Conservation (phyloP, 2,888 invertebrate species). For the Oscheius onirici region DNA sequence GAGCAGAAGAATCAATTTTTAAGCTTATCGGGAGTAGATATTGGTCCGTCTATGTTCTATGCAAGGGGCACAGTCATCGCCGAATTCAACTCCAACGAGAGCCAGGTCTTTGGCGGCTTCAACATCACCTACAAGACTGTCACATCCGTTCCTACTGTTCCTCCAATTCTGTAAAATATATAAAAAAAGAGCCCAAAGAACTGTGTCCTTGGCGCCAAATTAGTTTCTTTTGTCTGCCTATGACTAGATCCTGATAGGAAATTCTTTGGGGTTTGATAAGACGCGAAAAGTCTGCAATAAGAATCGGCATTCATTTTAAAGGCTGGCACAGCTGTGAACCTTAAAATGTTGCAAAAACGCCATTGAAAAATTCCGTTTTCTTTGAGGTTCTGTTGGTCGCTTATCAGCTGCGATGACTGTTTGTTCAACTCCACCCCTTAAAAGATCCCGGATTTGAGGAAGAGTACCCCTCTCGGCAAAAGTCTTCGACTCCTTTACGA, state of each 20-base stretch:
- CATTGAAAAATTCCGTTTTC: too few relatives aligned
- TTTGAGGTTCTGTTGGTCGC: background rate
- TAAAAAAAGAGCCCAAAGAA: too few relatives aligned
- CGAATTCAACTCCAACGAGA: background rate
- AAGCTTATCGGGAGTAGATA: conserved; percentile 4
- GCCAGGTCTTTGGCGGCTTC: conserved; percentile 20
- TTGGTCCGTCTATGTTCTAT: background rate
- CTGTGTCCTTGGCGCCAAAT: too few relatives aligned
- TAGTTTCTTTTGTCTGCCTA: too few relatives aligned
- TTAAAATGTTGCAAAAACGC: too few relatives aligned
- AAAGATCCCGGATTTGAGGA: background rate
- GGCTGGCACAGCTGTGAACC: too few relatives aligned
- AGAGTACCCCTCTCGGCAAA: background rate
- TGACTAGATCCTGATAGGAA: too few relatives aligned
- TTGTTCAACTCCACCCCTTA: background rate
- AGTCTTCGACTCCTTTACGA: conserved; percentile 4
- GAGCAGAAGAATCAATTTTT: background rate
- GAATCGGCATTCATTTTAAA: too few relatives aligned
- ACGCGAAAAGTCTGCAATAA: too few relatives aligned
- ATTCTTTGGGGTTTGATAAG: too few relatives aligned
- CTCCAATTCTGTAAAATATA: background rate
- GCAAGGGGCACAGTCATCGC: background rate
- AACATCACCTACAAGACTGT: background rate
- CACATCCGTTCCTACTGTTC: background rate
- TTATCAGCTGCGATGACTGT: background rate